These are phyloP conservation scores for Gambusia holbrooki DNA, from an alignment of 2,113 vertebrate genomes.

Conservation along the genomic window DNA sequence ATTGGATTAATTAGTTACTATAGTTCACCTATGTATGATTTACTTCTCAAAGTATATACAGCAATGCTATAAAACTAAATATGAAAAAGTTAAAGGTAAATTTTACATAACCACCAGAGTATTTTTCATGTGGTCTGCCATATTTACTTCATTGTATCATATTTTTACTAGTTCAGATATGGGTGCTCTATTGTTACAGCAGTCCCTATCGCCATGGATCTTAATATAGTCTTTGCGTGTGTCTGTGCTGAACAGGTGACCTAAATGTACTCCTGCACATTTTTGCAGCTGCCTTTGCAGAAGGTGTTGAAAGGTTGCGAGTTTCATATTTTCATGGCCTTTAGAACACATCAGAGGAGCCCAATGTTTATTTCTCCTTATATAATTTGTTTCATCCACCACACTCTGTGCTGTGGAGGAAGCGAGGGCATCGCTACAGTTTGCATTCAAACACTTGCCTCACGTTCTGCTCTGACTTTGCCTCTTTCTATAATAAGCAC, in stretches of 20 bases:
- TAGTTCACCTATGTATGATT: too few species aligned
- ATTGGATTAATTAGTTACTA: too few species aligned
- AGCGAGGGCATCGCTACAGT: slow-evolving; percentile 24
- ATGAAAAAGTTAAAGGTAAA: not conserved
- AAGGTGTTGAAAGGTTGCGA: slow-evolving; percentile 1
- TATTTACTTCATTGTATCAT: not conserved
- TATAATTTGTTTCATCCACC: slow-evolving; percentile 19
- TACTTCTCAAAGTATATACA: too few species aligned
- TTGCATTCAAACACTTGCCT: slow-evolving; percentile 24
- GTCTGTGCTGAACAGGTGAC: slow-evolving; percentile 5
- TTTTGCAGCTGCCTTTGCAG: not conserved
- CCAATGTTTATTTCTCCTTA: slow-evolving; percentile 16
- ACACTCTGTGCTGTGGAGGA: slow-evolving; percentile 4
- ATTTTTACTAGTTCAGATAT: not conserved
- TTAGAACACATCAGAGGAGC: slow-evolving; percentile 25
- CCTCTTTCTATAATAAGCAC: slow-evolving; percentile 70
- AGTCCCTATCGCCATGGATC: slow-evolving; percentile 9
- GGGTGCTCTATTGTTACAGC: not conserved
- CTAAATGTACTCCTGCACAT: slow-evolving; percentile 22
- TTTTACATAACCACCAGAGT: not conserved
- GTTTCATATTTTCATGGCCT: slow-evolving; percentile 30
- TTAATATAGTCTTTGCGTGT: slow-evolving; percentile 12
- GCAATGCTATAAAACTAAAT: too few species aligned
- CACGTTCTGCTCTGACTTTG: slow-evolving; percentile 61
- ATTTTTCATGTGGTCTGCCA: not conserved